A percentile compares a stretch with the other conserved stretches of the same genome.
These are phyloP conservation scores for Delia radicum DNA, from an alignment of 1,140 invertebrate genomes.

Conservation along the genomic window DNA sequence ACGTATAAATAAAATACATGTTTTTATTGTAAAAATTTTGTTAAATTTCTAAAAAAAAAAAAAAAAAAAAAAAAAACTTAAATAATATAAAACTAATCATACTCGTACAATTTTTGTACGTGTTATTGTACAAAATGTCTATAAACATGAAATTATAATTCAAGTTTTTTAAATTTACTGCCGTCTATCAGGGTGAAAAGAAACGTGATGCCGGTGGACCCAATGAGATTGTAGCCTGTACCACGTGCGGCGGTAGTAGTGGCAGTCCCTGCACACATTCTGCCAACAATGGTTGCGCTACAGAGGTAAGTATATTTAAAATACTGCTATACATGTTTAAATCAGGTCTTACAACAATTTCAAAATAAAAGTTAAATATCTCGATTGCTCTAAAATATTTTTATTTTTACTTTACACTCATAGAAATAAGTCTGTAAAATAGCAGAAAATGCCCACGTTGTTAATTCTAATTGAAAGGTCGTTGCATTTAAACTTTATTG, in stretches of 20 bases:
- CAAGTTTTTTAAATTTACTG: conserved; percentile 54
- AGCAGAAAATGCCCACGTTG: no score
- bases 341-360: no score
- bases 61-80: no score
- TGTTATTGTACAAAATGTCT: background rate
- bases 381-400: no score
- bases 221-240: conserved; percentile 79
- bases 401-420: no score
- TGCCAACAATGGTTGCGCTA: conserved; percentile 80
- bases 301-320: conserved; percentile 75
- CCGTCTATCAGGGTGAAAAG: conserved; percentile 70
- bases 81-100: no score
- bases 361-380: no score
- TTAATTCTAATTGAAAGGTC: no score
- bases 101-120: background rate
- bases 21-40: background rate
- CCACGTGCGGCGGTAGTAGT: conserved; percentile 70
- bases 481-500: no score
- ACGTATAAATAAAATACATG: no score
- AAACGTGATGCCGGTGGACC: conserved; percentile 71
- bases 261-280: conserved; percentile 77
- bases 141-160: conserved; percentile 27
- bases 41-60: background rate
- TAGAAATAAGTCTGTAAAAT: no score
- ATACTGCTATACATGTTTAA: no score